Base-by-base conservation (phyloP, 2,888 invertebrate species). In the Drosophila sordidula region DNA sequence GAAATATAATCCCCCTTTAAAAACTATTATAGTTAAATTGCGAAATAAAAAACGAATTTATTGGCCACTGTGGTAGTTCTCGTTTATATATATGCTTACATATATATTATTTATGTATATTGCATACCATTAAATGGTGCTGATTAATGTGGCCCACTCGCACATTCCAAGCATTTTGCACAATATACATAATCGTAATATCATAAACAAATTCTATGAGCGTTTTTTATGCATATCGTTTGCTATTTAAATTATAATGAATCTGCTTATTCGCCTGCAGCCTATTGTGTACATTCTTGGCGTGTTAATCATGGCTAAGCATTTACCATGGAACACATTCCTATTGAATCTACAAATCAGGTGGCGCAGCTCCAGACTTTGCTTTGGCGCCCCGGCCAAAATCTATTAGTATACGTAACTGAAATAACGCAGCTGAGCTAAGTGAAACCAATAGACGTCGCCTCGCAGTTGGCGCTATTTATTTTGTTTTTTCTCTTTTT, bases 321-420 rank as follows among this genome's bases (percentile, higher is more conserved):
- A 46, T 51, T 51, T 51, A 14, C 16, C 5, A 18, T 49, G n/a
- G 9, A 18, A 49, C 5, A 26, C 16, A 55, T 61, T 55, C 54
- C 51, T 42, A 9, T 46, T 22, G 63, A 16, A 42, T 42, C 51
- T 12, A 11, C n/a, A 9, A 32, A 56, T 34, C 64, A 66, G 52
- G 67, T 66, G 64, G 64, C 34, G 66, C 12, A 26, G 64, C 67
- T 64, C 67, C 64, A 64, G 56, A 18, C n/a, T 29, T 34, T 50
- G 25, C 6, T 22, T 25, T 51, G 42, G 32, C 22, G 32, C 22
- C 39, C 25, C 26, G 34, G 38, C 18, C 36, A 44, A 44, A 56
- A 39, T 58, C 47, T 38, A 16, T 58, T 36, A 29, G 47, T 25
- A 38, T 26, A 58, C 29, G 39, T 26, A 51, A 46, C 39, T 62